phyloP scores from a whole-genome alignment of 2,888 invertebrate species.

The Anagyrus pseudococci region DNA sequence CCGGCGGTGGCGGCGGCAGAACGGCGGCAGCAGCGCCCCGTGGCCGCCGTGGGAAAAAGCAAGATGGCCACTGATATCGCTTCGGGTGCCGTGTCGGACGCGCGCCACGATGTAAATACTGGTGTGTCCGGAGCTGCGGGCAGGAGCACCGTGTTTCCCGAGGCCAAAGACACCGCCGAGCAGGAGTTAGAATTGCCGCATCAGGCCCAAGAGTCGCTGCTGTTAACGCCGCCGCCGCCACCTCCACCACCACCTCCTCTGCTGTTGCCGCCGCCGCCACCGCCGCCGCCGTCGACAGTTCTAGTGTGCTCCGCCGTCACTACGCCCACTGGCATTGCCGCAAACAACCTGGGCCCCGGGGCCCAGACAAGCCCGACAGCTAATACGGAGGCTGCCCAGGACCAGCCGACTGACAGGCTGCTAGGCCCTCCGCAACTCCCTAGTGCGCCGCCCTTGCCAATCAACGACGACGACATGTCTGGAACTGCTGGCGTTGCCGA shows the following conservation, averaged over 20 bases:
- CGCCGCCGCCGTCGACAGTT: slow-evolving; percentile 1
- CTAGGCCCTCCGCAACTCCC: too few species aligned
- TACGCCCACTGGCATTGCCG: neutral
- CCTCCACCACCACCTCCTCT: slow-evolving; percentile 1
- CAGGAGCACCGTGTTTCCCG: neutral
- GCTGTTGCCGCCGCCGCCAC: slow-evolving; percentile 5
- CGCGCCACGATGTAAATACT: slow-evolving; percentile 59
- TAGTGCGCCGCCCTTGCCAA: too few species aligned
- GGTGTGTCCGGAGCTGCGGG: slow-evolving; percentile 28
- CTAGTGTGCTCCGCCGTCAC: too few species aligned
- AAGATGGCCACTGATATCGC: slow-evolving; percentile 63
- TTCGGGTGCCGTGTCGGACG: slow-evolving; percentile 60
- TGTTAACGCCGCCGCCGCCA: slow-evolving; percentile 11
- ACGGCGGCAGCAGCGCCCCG: neutral
- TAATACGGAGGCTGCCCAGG: too few species aligned
- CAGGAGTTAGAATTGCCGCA: slow-evolving; percentile 4
- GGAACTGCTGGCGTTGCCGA: slow-evolving; percentile 7
- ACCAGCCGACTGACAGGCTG: too few species aligned
- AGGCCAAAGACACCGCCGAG: slow-evolving; percentile 13
- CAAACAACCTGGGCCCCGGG: neutral
- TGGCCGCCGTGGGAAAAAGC: slow-evolving; percentile 40
- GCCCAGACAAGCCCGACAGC: slow-evolving; percentile 7
- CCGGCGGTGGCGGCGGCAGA: neutral
- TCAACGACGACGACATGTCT: slow-evolving; percentile 20
- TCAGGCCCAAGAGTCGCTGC: slow-evolving; percentile 38